Base-by-base conservation (phyloP, 2,888 invertebrate species). In the Nomada fabriciana region DNA sequence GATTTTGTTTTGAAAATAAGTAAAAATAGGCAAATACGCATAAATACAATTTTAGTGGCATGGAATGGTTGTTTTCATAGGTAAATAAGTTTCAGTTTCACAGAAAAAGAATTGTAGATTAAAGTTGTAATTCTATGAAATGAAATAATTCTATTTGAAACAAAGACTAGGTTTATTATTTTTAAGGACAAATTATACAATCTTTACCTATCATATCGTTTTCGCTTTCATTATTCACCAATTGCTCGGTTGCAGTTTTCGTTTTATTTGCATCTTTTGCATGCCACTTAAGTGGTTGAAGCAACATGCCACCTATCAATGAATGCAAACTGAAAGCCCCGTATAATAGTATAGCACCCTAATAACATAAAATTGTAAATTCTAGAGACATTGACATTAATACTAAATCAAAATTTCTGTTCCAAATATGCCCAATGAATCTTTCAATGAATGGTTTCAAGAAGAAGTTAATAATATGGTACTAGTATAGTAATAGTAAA, bases 221-320 rank as follows among this genome's bases (percentile, higher is more conserved):
- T 57, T 61, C 65, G 69, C 77, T 47, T 43, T 85, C 65, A 29
- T 61, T 74, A 4, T 4, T 74, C 9, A 18, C 23, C 9, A 2
- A 18, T n/a, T 59, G 61, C 0, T 20, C 63, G 29, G 65, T 67
- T 4, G 9, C 2, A n/a, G 18, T 9, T 29, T 78, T 13, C 13
- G 61, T n/a, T 20, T 77, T 13, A 25, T 25, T 36, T 25, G 55
- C 81, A 77, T 89, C 89, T 74, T 94, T 95, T 91, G 95, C 93
- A 92, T 96, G 96, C 96, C 96, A 96, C 93, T 96, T 95, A 2
- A 96, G 94, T 23, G 97, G 97, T 89, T 96, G 96, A 60, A 97
- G 94, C 76, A 97, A 93, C 79, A 95, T 92, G 1, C 96, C 95
- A 11, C 95, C 96, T 75, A 95, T 92, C 7, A 96, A 91, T 0